Evolutionary conservation across 2,888 invertebrate genomes (phyloP).

Genomic region (Spialia ferax): DNA sequence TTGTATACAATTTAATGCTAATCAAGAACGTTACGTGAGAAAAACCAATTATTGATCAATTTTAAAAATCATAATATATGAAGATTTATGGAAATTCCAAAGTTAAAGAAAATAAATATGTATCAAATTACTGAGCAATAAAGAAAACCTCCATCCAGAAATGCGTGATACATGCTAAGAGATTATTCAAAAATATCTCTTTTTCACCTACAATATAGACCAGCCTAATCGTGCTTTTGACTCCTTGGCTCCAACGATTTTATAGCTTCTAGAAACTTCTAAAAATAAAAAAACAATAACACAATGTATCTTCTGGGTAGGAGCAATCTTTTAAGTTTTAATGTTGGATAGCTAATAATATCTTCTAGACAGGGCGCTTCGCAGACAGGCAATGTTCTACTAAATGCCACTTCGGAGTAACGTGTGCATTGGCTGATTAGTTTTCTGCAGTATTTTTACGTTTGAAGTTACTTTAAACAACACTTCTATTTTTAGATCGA

Average conservation of each 20-base stretch:
- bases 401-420: slow-evolving; percentile 63
- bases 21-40: slow-evolving; percentile 40
- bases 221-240: background rate
- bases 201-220: background rate
- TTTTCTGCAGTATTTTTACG: slow-evolving; percentile 39
- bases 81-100: background rate
- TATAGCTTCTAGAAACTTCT: background rate
- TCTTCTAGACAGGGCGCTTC: slow-evolving; percentile 48
- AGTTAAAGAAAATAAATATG: background rate
- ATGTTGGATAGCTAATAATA: slow-evolving; percentile 44
- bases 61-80: background rate
- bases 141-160: background rate
- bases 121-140: background rate
- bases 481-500: slow-evolving; percentile 1
- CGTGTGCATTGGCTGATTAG: slow-evolving; percentile 53
- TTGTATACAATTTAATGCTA: slow-evolving; percentile 43
- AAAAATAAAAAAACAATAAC: slow-evolving; percentile 20
- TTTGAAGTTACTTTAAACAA: background rate
- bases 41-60: slow-evolving; percentile 28
- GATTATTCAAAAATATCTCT: background rate
- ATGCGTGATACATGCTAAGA: background rate
- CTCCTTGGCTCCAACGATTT: slow-evolving; percentile 1
- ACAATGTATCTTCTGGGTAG: slow-evolving; percentile 7
- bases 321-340: slow-evolving; percentile 38
- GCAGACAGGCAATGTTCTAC: slow-evolving; percentile 69